phyloP scores from a whole-genome alignment of 2,888 invertebrate genomes.

The Archips xylosteana region DNA sequence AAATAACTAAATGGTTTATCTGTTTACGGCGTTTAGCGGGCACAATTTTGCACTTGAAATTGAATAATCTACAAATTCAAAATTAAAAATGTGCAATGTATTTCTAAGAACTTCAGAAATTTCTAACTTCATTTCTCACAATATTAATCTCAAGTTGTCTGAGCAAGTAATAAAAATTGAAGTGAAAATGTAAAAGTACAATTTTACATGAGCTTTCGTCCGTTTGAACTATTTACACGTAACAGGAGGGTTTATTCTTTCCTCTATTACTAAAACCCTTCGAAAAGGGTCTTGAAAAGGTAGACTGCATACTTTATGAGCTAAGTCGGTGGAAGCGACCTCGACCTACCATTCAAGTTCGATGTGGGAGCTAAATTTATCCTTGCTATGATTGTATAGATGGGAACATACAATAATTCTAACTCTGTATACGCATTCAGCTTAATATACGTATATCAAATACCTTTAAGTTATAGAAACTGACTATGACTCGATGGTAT shows the following conservation, averaged over 20 bases:
- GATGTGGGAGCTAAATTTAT: slow-evolving; percentile 8
- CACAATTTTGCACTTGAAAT: background rate
- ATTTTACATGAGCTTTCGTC: background rate
- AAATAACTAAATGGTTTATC: background rate
- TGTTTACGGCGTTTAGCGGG: background rate
- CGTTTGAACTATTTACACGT: background rate
- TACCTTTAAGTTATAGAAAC: too few relatives aligned
- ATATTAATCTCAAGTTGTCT: background rate
- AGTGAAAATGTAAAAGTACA: background rate
- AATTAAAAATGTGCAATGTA: background rate
- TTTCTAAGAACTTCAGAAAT: background rate
- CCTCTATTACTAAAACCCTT: slow-evolving; percentile 5
- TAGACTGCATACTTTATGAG: slow-evolving; percentile 36
- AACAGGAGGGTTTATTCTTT: slow-evolving; percentile 3
- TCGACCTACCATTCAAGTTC: slow-evolving; percentile 21
- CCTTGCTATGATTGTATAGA: slow-evolving; percentile 1
- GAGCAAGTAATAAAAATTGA: background rate
- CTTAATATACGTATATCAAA: too few relatives aligned
- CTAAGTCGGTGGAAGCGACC: slow-evolving; percentile 8
- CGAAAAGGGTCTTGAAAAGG: slow-evolving; percentile 26
- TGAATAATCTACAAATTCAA: background rate
- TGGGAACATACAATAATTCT: background rate
- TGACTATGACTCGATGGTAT: too few relatives aligned
- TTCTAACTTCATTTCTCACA: background rate
- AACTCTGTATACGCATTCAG: background rate